A percentile compares a stretch with the other conserved stretches of the same genome.
Evolutionary conservation across 2,888 invertebrate genomes (phyloP).

Genomic region (Nomada lathburiana): DNA sequence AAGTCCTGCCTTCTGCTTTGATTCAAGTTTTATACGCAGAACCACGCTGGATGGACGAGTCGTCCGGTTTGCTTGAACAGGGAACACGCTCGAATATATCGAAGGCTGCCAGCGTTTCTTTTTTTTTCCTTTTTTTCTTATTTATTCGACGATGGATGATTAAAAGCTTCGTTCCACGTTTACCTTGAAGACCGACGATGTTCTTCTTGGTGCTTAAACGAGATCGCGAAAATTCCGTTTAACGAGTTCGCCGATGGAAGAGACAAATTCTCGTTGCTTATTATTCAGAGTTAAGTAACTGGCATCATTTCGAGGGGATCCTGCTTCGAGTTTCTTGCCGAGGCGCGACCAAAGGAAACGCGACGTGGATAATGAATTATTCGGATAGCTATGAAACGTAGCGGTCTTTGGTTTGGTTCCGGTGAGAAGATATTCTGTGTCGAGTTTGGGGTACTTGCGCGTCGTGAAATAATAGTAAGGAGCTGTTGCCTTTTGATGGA

Average conservation of each 20-base stretch:
- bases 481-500: background rate
- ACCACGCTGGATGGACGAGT: background rate
- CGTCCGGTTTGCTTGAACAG: background rate
- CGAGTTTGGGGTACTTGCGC: background rate
- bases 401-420: background rate
- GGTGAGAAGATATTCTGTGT: background rate
- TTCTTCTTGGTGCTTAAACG: background rate
- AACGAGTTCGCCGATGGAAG: background rate
- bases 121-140: background rate
- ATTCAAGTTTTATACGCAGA: conserved; percentile 18
- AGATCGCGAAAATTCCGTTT: conserved; percentile 4
- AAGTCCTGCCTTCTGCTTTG: conserved; percentile 44
- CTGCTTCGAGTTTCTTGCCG: background rate
- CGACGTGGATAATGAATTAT: background rate
- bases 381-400: background rate
- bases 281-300: conserved; percentile 8
- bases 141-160: conserved; percentile 3
- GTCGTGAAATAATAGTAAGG: background rate
- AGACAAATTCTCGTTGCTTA: background rate
- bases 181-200: background rate
- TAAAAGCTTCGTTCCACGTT: conserved; percentile 9
- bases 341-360: background rate
- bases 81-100: background rate
- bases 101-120: background rate
- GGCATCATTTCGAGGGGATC: background rate